A percentile compares a stretch with the other conserved stretches of the same genome.
Evolutionary conservation across 2,113 vertebrate species (phyloP).

Genomic region (Rhea americana): DNA sequence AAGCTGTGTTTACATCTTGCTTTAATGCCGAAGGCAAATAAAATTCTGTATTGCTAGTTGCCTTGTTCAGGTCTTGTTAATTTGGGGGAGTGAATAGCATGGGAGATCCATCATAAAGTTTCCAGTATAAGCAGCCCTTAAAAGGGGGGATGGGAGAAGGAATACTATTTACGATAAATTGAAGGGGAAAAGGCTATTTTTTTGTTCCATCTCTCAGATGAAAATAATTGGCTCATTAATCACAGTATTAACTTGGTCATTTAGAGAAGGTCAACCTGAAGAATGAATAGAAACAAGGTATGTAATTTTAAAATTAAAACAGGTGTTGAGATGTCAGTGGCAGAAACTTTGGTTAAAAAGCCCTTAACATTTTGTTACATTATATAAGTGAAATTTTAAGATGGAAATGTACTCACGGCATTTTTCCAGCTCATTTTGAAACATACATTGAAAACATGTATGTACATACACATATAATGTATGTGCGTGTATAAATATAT

Average conservation of each 20-base stretch:
- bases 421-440: background rate
- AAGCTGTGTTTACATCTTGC: background rate
- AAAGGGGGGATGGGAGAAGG: background rate
- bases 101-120: constrained; percentile 69
- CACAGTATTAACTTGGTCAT: constrained; percentile 61
- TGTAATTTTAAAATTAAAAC: background rate
- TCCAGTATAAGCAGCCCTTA: constrained; percentile 63
- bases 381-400: background rate
- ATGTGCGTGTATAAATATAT: accelerated
- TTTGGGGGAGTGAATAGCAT: constrained; percentile 57
- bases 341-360: background rate
- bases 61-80: constrained; percentile 50
- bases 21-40: constrained; percentile 53
- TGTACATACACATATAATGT: background rate
- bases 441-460: background rate
- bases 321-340: background rate
- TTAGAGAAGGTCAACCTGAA: constrained; percentile 65
- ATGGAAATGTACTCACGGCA: background rate
- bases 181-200: constrained; percentile 70
- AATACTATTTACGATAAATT: constrained; percentile 65
- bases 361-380: background rate
- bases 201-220: constrained; percentile 64
- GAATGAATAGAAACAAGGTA: constrained; percentile 22
- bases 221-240: constrained; percentile 80
- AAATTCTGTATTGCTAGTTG: constrained; percentile 35